Evolutionary conservation across 2,888 invertebrate genomes (phyloP).

Genomic region (Arrhopalites spinosus): DNA sequence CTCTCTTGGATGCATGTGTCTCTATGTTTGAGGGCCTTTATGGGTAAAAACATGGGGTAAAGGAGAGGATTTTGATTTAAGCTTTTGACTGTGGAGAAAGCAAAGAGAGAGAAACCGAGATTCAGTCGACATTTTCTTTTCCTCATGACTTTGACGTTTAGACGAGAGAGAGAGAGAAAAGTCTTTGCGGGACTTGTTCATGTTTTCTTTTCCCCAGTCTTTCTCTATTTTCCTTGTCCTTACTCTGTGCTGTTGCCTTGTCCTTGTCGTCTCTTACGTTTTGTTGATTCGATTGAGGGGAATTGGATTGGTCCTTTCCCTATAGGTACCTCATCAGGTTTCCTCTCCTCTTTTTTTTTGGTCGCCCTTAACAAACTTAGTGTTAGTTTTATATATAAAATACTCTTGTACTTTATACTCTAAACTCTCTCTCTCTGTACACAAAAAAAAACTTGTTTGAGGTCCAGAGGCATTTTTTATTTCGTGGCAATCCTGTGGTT

Average conservation of each 20-base stretch:
- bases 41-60: too few species aligned
- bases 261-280: not conserved
- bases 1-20: too few species aligned
- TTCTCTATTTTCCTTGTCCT: not conserved
- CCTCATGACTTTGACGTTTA: not conserved
- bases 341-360: not conserved
- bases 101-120: not conserved
- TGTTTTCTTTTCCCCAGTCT: not conserved
- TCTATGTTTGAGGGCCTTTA: not conserved
- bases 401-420: not conserved
- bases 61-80: too few species aligned
- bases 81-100: not conserved
- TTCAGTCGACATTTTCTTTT: not conserved
- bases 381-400: not conserved
- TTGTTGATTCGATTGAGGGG: not conserved
- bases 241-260: not conserved
- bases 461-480: not conserved
- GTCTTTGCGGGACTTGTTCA: not conserved
- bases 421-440: not conserved
- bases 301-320: slow-evolving; percentile 1
- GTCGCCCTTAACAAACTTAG: not conserved
- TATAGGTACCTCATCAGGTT: not conserved
- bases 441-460: not conserved
- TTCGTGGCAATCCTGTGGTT: not conserved
- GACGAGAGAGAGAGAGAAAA: too few species aligned